A percentile compares a stretch with the other conserved stretches of the same genome.
Evolutionary conservation across 30 jellyfish, hydroid and myxozoan genomes (phyloP).

Genomic region (Aurelia coerulea): DNA sequence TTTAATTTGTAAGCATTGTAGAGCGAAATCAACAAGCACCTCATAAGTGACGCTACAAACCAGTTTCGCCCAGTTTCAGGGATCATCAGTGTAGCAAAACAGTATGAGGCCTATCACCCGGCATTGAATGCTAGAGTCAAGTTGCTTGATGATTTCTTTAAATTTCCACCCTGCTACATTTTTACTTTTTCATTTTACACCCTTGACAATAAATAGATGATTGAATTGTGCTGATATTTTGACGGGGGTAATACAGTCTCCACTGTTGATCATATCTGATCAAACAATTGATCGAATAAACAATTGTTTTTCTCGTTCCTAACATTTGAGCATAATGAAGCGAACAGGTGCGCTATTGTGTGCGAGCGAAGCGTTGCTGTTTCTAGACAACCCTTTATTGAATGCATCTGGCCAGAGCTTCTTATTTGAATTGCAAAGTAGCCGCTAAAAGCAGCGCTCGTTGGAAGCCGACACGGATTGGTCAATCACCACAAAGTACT

Average conservation of each 20-base stretch:
- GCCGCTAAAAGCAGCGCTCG: slow-evolving; percentile 76
- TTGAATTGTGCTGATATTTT: neutral
- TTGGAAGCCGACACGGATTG: slow-evolving; percentile 47
- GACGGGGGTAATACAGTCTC: slow-evolving; percentile 8
- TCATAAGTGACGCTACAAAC: too few relatives aligned
- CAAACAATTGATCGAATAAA: slow-evolving; percentile 47
- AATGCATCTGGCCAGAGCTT: slow-evolving; percentile 64
- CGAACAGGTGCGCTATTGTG: slow-evolving; percentile 77
- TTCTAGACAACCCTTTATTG: slow-evolving; percentile 68
- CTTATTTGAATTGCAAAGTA: slow-evolving; percentile 74
- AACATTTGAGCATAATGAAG: slow-evolving; percentile 54
- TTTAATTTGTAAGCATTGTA: too few relatives aligned
- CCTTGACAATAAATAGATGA: too few relatives aligned
- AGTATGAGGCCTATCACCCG: too few relatives aligned
- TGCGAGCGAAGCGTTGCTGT: slow-evolving; percentile 63
- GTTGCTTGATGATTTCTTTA: too few relatives aligned
- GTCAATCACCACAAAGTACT: slow-evolving; percentile 53
- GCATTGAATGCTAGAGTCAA: too few relatives aligned
- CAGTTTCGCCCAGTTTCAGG: too few relatives aligned
- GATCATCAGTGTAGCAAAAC: too few relatives aligned
- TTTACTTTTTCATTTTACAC: too few relatives aligned
- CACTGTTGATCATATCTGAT: neutral
- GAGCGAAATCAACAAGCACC: too few relatives aligned
- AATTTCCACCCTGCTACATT: too few relatives aligned
- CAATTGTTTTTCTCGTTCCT: slow-evolving; percentile 34